Evolutionary conservation across 2,113 vertebrate species (phyloP), one percentile per base, ranked within the genome.

Genomic region (Macrotis lagotis): DNA sequence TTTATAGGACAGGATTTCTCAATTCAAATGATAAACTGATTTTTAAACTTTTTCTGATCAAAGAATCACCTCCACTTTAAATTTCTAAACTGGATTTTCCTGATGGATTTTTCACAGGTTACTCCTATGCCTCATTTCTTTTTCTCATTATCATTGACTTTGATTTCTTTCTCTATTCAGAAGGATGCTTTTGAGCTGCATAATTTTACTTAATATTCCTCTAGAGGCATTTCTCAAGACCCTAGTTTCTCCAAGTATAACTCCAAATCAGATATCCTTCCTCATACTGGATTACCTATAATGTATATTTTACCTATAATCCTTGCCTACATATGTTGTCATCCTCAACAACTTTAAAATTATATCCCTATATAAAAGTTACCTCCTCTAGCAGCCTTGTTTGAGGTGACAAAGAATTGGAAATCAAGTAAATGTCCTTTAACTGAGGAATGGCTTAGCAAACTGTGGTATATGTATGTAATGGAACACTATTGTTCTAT

Each of bases 261-360:
- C 2, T 37, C 28, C 92, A 93, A 94, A 37, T 93, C 66, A 94
- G 19, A 91, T 51, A 83, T 31, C 51, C 52, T 10, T 37, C 90
- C 16, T 90, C 12, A 6, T 11, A 91, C 50, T 88, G 48, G 90
- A 37, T 83, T 90, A 48, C 5, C 14, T 25, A 59, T 92, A 25
- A 25, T 48, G 25, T 91, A 51, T 93, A 92, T 50, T n/a, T n/a
- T 50, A 94, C 44, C 92, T 91, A 88, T 91, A 90, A 94, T 49
- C 26, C 95, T 44, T 51, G 48, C 9, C 90, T 47, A 50, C 0
- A 9, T 0, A 1, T 48, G n/a, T 90, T 96, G 25, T n/a, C 24
- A 74, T 28, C 25, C 89, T 90, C 91, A 92, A 37, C 91, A 91
- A 91, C 12, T 91, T 37, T 94, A 92, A 93, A 94, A 83, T 51